Conservation (phyloP, 1,140 invertebrate genomes). For the Magallana angulata region DNA sequence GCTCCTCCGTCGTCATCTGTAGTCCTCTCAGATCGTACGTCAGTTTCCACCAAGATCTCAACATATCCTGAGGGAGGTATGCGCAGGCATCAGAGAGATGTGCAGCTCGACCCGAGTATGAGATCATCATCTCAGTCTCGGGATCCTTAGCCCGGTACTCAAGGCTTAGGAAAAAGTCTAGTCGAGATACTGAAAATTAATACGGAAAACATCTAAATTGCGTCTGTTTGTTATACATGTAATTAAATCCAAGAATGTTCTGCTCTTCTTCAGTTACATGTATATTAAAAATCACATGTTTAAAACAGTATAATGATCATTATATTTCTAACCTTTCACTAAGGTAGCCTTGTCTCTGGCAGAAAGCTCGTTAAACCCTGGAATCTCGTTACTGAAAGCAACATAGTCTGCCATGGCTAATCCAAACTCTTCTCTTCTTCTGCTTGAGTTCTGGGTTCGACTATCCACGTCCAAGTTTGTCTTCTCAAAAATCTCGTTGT, state of each 20-base stretch:
- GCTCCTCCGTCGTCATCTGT: not conserved
- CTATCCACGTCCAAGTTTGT: constrained; percentile 7
- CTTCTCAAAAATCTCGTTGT: constrained; percentile 9
- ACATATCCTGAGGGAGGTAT: not conserved
- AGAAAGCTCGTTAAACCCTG: constrained; percentile 10
- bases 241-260: not conserved
- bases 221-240: no score
- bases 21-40: constrained; percentile 1
- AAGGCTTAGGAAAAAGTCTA: not conserved
- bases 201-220: no score
- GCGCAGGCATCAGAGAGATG: constrained; percentile 8
- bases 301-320: no score
- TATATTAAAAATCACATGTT: no score
- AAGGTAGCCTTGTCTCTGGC: not conserved
- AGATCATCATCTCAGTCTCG: constrained; percentile 29
- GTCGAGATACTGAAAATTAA: not conserved
- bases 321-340: not conserved
- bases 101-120: not conserved
- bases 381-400: constrained; percentile 1
- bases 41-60: constrained; percentile 9
- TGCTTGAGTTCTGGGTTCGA: not conserved
- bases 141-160: constrained; percentile 4
- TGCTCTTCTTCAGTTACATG: not conserved
- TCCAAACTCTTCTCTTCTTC: not conserved
- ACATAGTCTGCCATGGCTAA: not conserved